phyloP scores from a whole-genome alignment of 2,113 vertebrate species.

The Embiotoca jacksoni region DNA sequence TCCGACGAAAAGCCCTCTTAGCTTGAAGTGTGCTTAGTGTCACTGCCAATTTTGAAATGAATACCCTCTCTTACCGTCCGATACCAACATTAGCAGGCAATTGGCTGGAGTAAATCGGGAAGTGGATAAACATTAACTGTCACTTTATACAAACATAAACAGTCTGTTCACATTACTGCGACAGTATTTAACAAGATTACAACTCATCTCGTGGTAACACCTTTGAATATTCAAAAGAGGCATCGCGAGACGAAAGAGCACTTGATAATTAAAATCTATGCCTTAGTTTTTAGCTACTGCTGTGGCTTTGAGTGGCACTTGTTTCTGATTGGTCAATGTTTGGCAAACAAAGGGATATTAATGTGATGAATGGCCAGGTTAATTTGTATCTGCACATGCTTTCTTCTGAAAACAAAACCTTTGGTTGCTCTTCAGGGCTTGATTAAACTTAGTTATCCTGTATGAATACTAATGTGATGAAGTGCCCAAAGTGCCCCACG shows the following conservation, averaged over 20 bases:
- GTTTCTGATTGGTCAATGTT: constrained; percentile 42
- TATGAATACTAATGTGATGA: constrained; percentile 60
- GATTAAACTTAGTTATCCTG: constrained; percentile 51
- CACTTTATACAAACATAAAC: constrained; percentile 73
- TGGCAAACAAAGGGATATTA: constrained; percentile 59
- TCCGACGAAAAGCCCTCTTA: constrained; percentile 66
- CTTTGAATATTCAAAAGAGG: constrained; percentile 45
- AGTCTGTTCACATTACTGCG: constrained; percentile 59
- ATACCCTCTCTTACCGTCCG: constrained; percentile 68
- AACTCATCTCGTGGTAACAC: constrained; percentile 21
- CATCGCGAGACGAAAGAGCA: not conserved
- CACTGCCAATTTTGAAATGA: constrained; percentile 79
- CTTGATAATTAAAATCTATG: constrained; percentile 21
- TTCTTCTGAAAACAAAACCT: constrained; percentile 55
- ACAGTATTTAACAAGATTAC: constrained; percentile 42
- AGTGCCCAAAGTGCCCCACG: constrained; percentile 26
- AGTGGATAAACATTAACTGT: constrained; percentile 72
- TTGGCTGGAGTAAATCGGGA: constrained; percentile 62
- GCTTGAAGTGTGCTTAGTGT: constrained; percentile 72
- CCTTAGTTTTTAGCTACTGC: constrained; percentile 8
- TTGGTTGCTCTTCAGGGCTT: constrained; percentile 48
- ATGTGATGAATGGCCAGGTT: constrained; percentile 46
- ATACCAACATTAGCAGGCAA: constrained; percentile 66
- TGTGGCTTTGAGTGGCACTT: constrained; percentile 44
- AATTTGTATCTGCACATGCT: constrained; percentile 44